Conservation (phyloP, 2,888 invertebrate species). For the Yponomeuta sedellus region DNA sequence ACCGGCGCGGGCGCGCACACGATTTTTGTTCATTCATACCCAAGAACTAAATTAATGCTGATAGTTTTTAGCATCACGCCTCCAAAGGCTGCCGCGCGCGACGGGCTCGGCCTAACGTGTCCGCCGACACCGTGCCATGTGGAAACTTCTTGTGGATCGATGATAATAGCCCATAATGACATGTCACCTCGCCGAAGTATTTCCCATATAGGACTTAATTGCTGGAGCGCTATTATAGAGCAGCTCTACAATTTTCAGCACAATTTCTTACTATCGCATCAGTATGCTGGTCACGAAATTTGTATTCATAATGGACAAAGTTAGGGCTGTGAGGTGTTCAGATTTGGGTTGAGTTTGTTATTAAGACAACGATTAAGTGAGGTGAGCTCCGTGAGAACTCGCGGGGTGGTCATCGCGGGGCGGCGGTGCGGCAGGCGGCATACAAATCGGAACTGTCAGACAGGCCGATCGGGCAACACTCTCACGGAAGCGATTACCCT, state of each 20-base stretch:
- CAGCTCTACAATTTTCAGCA: constrained; percentile 9
- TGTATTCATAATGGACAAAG: background rate
- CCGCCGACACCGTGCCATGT: constrained; percentile 26
- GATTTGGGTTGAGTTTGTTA: constrained; percentile 6
- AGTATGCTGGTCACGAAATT: background rate
- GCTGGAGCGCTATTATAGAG: constrained; percentile 20
- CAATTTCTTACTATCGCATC: background rate
- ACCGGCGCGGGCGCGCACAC: constrained; percentile 28
- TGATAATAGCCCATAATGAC: constrained; percentile 38
- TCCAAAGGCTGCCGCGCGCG: constrained; percentile 33
- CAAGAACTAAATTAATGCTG: constrained; percentile 25
- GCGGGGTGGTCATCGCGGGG: constrained; percentile 55
- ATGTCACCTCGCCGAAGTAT: constrained; percentile 20
- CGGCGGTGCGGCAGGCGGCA: constrained; percentile 40
- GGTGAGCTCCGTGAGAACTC: constrained; percentile 45
- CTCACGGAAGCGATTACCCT: constrained; percentile 72
- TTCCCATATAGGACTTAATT: constrained; percentile 34
- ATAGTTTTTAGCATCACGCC: constrained; percentile 30
- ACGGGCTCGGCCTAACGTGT: constrained; percentile 23
- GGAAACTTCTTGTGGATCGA: constrained; percentile 34
- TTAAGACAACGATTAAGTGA: constrained; percentile 11
- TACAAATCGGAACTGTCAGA: constrained; percentile 59
- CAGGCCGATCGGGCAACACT: constrained; percentile 33
- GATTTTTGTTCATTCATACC: constrained; percentile 61
- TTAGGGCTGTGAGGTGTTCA: background rate